A percentile compares a stretch with the other conserved stretches of the same genome.
Evolutionary conservation across 1,140 invertebrate species (phyloP).

Genomic region (Mamestra configurata): DNA sequence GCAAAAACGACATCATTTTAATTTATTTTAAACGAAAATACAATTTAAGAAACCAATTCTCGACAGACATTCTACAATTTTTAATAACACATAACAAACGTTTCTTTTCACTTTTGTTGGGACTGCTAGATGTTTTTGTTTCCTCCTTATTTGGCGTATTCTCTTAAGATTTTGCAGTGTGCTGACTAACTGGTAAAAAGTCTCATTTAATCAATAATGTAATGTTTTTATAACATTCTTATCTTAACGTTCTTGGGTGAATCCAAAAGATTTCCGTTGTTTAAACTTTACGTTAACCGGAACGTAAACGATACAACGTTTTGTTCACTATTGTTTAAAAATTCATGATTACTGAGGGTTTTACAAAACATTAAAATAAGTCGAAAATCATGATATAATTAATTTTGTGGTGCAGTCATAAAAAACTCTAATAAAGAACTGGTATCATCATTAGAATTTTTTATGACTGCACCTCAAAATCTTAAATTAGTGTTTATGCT

Average conservation of each 20-base stretch:
- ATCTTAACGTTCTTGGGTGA: too few species aligned
- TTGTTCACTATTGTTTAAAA: background rate
- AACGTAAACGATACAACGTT: background rate
- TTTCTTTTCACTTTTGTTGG: background rate
- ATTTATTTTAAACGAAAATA: background rate
- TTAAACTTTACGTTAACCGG: background rate
- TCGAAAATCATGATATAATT: too few species aligned
- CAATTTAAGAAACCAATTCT: background rate
- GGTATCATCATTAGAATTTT: too few species aligned
- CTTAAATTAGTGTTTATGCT: background rate
- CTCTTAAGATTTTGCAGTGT: background rate
- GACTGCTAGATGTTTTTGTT: background rate
- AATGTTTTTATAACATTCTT: too few species aligned
- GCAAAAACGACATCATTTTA: conserved; percentile 44
- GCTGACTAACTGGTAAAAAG: too few species aligned
- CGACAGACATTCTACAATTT: background rate
- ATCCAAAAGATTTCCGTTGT: background rate
- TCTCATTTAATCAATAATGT: too few species aligned
- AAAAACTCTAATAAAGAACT: too few species aligned
- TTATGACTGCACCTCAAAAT: background rate
- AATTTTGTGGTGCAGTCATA: background rate
- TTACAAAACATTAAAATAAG: too few species aligned
- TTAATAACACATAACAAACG: background rate
- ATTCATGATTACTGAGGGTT: too few species aligned
- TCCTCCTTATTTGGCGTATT: background rate